Conservation (phyloP, 2,888 invertebrate genomes). For the Rhagophthalmus giganteus region DNA sequence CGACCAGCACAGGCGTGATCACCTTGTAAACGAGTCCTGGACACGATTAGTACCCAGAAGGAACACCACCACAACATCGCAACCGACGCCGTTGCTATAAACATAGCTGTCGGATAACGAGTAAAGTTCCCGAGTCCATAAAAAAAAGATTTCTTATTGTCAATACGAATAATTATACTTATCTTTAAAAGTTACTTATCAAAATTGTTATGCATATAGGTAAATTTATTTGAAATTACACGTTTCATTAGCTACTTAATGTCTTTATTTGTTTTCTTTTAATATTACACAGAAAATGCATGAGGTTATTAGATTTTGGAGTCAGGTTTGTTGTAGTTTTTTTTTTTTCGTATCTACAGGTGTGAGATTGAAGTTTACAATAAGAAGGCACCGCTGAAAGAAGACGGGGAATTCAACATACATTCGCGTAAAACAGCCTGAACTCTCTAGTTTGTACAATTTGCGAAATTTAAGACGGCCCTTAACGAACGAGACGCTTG, state of each 20-base stretch:
- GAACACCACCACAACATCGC: too few species aligned
- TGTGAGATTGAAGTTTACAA: constrained; percentile 52
- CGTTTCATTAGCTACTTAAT: constrained; percentile 13
- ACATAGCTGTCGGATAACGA: too few species aligned
- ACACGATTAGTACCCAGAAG: too few species aligned
- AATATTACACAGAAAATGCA: constrained; percentile 27
- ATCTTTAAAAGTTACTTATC: too few species aligned
- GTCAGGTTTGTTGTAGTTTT: constrained; percentile 20
- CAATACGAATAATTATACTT: too few species aligned
- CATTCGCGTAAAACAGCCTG: constrained; percentile 40
- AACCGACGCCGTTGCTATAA: too few species aligned
- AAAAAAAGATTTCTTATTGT: too few species aligned
- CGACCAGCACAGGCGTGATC: too few species aligned
- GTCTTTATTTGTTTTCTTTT: constrained; percentile 18
- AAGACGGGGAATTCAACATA: constrained; percentile 54
- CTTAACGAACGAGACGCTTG: constrained; percentile 6
- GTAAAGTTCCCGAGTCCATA: too few species aligned
- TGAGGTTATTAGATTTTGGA: constrained; percentile 22
- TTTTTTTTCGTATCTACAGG: constrained; percentile 44
- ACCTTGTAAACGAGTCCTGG: too few species aligned
- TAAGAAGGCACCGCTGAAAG: constrained; percentile 59
- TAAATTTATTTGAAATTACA: too few species aligned
- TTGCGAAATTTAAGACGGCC: constrained; percentile 14
- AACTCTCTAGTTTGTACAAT: constrained; percentile 21
- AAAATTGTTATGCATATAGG: background rate